Percentiles rank a stretch among this genome's conserved stretches.
These are phyloP conservation scores for Quadroppia sp. DNA, from an alignment of 2,888 invertebrate species.

Conservation along the genomic window DNA sequence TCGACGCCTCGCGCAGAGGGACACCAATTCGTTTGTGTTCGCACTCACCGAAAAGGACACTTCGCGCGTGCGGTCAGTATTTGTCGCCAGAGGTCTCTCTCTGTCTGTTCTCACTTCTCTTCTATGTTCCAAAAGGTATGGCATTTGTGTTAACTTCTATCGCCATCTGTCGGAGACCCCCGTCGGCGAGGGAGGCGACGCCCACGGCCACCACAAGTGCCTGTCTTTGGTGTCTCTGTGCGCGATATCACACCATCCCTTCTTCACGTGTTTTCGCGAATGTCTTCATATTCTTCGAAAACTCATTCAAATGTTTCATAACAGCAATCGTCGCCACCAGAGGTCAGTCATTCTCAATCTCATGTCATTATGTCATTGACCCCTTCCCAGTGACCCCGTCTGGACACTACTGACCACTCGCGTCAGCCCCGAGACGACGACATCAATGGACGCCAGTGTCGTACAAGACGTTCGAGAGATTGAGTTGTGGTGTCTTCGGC, in stretches of 20 bases:
- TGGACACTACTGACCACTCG: slow-evolving; percentile 83
- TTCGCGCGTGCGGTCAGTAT: slow-evolving; percentile 57
- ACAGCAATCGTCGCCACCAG: background rate
- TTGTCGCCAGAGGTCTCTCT: too few relatives aligned
- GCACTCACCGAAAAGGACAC: slow-evolving; percentile 98
- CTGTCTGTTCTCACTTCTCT: too few relatives aligned
- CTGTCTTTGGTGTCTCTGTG: slow-evolving; percentile 84
- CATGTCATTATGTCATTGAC: too few relatives aligned
- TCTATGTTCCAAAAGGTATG: slow-evolving; percentile 63
- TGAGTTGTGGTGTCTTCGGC: slow-evolving; percentile 95
- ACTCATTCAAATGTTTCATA: slow-evolving; percentile 66
- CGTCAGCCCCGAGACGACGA: slow-evolving; percentile 54
- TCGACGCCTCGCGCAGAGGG: slow-evolving; percentile 73
- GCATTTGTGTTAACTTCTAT: slow-evolving; percentile 98
- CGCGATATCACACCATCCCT: slow-evolving; percentile 97
- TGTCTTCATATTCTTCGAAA: slow-evolving; percentile 92
- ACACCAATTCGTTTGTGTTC: slow-evolving; percentile 95
- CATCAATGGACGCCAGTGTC: too few relatives aligned
- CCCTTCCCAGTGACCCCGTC: slow-evolving; percentile 74
- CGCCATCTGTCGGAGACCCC: too few relatives aligned
- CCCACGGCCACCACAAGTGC: slow-evolving; percentile 52
- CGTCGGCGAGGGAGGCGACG: too few relatives aligned
- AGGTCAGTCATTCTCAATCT: too few relatives aligned
- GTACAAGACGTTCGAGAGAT: slow-evolving; percentile 95
- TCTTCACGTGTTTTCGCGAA: slow-evolving; percentile 97